Evolutionary conservation across 2,797 vertebrate species (phyloP), one percentile per base, ranked within the genome.

Genomic region (Merluccius polli): DNA sequence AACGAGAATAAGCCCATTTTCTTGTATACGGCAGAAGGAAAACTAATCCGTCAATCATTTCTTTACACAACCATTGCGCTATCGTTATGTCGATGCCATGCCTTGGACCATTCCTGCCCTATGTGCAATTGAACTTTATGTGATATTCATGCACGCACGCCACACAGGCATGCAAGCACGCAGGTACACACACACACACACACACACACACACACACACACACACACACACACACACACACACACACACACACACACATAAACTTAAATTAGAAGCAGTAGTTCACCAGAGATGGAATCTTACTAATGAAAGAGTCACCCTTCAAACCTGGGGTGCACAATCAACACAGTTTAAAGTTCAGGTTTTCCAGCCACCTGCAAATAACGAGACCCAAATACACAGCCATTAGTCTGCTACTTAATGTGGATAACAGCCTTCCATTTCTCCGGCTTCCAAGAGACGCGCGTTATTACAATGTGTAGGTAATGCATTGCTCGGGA

Each of bases 201-300:
- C 15, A 38, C 12, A 38, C 36, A 38, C 36, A 38, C 41, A 44
- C 15, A 16, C 41, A 44, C 41, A 16, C 41, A 44, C 41, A 44
- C 41, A 44, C 41, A 44, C 15, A 44, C 15, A 44, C 41, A 44
- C 41, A 52, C 41, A 44, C 41, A 44, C 41, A 16, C 41, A 16
- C 41, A 44, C 41, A 65, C 59, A 72, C 70, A 65, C 15, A 5
- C 8, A 3, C 52, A 59, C n/a, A 24, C n/a, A 59, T 21, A 24
- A 21, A 24, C 52, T 70, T 33, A 70, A 70, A n/a, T 21, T 10
- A 70, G 31, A n/a, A 70, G 69, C 69, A 70, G 31, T n/a, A 85
- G 83, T 90, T 90, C 88, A 87, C 83, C 85, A 83, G 79, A 24
- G 48, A 82, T 86, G 80, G 78, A 80, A 85, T 87, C 84, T 81